phyloP scores from a whole-genome alignment of 2,113 vertebrate species.

The Mesitornis unicolor region DNA sequence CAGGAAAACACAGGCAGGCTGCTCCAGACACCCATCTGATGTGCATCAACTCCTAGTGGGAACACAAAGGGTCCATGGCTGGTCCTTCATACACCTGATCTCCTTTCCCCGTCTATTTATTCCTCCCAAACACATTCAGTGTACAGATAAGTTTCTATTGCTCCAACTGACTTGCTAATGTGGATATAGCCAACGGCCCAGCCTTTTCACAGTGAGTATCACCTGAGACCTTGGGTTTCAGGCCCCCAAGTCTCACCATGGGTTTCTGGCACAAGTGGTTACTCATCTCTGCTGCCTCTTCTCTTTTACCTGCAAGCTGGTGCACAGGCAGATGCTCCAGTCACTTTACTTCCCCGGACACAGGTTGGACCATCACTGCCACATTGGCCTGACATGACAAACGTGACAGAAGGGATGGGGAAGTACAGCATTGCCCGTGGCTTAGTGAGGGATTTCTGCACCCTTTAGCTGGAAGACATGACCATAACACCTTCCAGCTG shows the following conservation, averaged over 20 bases:
- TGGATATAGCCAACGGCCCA: neutral
- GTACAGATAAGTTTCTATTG: neutral
- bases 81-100: neutral
- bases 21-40: accelerated
- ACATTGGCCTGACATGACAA: neutral
- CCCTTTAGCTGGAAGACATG: neutral
- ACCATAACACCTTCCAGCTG: neutral
- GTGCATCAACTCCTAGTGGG: neutral
- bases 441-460: neutral
- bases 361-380: neutral
- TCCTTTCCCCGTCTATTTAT: neutral
- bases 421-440: neutral
- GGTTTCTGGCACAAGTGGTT: neutral
- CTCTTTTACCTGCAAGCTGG: neutral
- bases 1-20: neutral
- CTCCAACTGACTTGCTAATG: neutral
- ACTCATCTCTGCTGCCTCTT: neutral
- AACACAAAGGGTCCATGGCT: neutral
- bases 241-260: neutral
- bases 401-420: neutral
- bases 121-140: neutral
- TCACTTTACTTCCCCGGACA: neutral
- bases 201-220: neutral
- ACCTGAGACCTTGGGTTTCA: neutral
- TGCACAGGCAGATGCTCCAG: neutral